Evolutionary conservation across 2,888 invertebrate genomes (phyloP), one percentile per base, ranked within the genome.

Genomic region (Molorchus minor): DNA sequence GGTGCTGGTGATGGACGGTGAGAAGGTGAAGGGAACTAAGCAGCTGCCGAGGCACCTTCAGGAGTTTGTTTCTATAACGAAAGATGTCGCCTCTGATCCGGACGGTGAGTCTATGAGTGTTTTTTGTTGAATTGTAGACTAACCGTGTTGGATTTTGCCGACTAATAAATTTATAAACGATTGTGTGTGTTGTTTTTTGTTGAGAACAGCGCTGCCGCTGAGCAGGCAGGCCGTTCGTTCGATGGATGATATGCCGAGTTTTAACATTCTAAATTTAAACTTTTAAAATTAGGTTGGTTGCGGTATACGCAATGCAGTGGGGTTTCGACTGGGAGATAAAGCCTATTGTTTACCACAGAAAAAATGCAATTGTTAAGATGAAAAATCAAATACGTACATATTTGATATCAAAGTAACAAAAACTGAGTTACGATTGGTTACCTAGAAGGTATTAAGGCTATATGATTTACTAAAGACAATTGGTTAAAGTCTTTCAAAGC

Each of bases 31-130:
- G 58, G 87, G 87, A 71, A 82, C 87, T 40, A 85, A 85, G 58
- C 85, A 85, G 61, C 82, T 93, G 61, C 93, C 93, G 3, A 88
- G 84, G 72, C 93, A 93, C 80, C 83, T 93, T 74, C 88, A 88
- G 75, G 93, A 93, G 73, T 92, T 93, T 76, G 87, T 92, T 12
- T 30, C 61, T 55, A 51, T 61, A 33, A 62, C 62, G 10, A 58
- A 58, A 43, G 44, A 56, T 25, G 49, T 35, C 7, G 46, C 44
- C 21, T 16, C 17, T 7, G n/a, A 17, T 61, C 82, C 83, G 65
- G 83, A 84, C 70, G 84, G 84, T 81, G 83, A 85, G 81, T 84
- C 79, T 66, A 51, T 54, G 44, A 58, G 56, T 62, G 54, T 45
- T 38, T 21, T 79, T 77, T 72, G 80, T 80, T 76, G 79, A 82